These are phyloP conservation scores for Vidua chalybeata DNA, from an alignment of 2,113 vertebrate species.

Conservation along the genomic window DNA sequence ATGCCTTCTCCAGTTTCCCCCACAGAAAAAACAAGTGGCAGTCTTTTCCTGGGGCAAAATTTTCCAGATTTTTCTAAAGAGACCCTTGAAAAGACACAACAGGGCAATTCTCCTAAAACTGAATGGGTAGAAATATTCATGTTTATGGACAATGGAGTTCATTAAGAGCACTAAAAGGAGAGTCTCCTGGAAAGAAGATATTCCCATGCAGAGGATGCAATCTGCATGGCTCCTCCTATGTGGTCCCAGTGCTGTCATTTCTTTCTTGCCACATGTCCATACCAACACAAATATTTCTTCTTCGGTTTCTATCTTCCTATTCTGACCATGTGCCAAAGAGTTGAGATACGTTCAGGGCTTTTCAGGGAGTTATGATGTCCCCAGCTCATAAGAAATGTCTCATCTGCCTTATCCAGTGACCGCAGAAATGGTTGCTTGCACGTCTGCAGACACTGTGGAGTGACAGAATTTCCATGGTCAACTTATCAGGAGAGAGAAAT, in stretches of 20 bases:
- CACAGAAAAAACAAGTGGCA: not conserved
- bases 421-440: not conserved
- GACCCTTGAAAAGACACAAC: not conserved
- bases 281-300: not conserved
- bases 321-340: not conserved
- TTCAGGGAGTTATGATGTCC: not conserved
- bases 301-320: not conserved
- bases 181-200: not conserved
- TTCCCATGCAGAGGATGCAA: not conserved
- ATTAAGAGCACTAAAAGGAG: not conserved
- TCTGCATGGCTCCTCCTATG: not conserved
- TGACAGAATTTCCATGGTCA: not conserved
- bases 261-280: not conserved
- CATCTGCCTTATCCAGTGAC: not conserved
- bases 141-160: not conserved
- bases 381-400: not conserved
- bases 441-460: not conserved
- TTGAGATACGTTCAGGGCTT: not conserved
- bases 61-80: not conserved
- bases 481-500: not conserved
- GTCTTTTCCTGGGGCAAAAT: not conserved
- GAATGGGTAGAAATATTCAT: not conserved
- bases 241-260: not conserved
- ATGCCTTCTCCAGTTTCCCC: fast-evolving
- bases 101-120: not conserved